A percentile compares a stretch with the other conserved stretches of the same genome.
These are phyloP conservation scores for Drosophila greeni DNA, from an alignment of 2,888 invertebrate genomes.

Conservation along the genomic window DNA sequence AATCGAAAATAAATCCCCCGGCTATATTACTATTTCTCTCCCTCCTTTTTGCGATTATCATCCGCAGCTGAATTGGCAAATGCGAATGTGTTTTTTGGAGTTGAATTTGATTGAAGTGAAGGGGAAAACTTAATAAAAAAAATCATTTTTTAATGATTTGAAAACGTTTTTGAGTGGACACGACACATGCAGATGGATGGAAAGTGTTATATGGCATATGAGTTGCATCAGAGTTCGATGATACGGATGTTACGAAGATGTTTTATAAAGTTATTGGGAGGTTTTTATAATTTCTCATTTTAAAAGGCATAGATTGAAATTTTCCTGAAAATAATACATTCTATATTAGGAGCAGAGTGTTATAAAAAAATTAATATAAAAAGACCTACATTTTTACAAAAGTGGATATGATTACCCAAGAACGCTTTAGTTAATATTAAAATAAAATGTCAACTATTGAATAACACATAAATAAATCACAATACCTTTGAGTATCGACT, in stretches of 20 bases:
- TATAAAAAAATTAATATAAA: too few relatives aligned
- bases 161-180: constrained; percentile 41
- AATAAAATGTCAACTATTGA: not conserved
- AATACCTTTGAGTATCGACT: not conserved
- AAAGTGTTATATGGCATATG: constrained; percentile 19
- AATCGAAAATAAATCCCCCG: constrained; percentile 36
- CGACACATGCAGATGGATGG: constrained; percentile 30
- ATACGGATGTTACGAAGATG: not conserved
- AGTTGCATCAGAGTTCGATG: constrained; percentile 29
- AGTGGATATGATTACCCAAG: not conserved
- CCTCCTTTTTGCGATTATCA: constrained; percentile 32
- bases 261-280: too few relatives aligned
- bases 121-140: constrained; percentile 53
- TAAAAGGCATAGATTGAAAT: too few relatives aligned
- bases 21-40: constrained; percentile 11
- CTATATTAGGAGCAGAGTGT: too few relatives aligned
- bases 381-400: not conserved
- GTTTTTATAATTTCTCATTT: too few relatives aligned
- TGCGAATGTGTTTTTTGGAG: constrained; percentile 20
- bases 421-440: not conserved
- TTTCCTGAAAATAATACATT: too few relatives aligned
- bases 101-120: constrained; percentile 53
- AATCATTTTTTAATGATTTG: constrained; percentile 42
- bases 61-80: constrained; percentile 45
- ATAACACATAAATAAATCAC: too few relatives aligned